phyloP scores from a whole-genome alignment of 2,888 invertebrate genomes.

The Calliopum simillimum region DNA sequence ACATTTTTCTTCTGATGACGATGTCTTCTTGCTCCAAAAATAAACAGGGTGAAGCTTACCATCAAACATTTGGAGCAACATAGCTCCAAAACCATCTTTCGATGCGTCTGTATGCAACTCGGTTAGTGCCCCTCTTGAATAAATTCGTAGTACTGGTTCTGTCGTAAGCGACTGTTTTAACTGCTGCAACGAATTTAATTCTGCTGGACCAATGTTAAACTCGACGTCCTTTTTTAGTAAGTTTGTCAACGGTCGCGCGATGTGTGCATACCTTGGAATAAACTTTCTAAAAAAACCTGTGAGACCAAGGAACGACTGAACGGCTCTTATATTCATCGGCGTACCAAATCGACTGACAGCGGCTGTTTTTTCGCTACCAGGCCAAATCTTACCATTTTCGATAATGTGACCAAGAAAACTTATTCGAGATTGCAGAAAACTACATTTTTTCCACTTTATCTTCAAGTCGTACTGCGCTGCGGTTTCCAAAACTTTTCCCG shows the following conservation, averaged over 20 bases:
- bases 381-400: conserved; percentile 31
- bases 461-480: conserved; percentile 29
- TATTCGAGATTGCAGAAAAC: conserved; percentile 12
- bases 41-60: conserved; percentile 14
- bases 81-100: conserved; percentile 6
- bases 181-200: neutral
- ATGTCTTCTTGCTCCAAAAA: conserved; percentile 20
- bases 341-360: conserved; percentile 34
- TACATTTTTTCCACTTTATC: conserved; percentile 31
- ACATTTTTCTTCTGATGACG: conserved; percentile 5
- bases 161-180: conserved; percentile 4
- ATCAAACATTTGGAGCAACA: conserved; percentile 14
- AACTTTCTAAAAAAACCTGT: conserved; percentile 14
- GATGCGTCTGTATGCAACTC: conserved; percentile 13
- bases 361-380: conserved; percentile 36
- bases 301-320: conserved; percentile 17
- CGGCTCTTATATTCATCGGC: conserved; percentile 36
- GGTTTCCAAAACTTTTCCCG: neutral
- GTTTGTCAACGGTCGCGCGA: neutral
- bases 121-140: conserved; percentile 11
- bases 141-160: conserved; percentile 14
- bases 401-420: conserved; percentile 29
- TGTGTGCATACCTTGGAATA: neutral
- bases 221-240: neutral
- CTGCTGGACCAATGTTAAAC: neutral